Percentiles rank a stretch among this genome's conserved stretches.
Evolutionary conservation across 1,140 invertebrate species (phyloP).

Genomic region (Oedothorax gibbosus): DNA sequence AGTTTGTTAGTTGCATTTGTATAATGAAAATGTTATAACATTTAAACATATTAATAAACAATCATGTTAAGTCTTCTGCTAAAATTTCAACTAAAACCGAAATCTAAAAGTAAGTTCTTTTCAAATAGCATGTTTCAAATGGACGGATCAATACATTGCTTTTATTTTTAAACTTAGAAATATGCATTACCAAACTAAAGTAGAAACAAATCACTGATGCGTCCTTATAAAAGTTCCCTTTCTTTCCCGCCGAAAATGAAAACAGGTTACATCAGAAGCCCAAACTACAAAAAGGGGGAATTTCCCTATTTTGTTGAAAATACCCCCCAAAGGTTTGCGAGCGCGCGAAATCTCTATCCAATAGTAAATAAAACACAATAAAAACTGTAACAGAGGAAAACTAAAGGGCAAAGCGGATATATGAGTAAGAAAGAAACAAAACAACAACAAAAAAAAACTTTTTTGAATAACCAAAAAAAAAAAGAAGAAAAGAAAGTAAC

Average conservation of each 20-base stretch:
- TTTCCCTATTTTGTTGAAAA: slow-evolving; percentile 18
- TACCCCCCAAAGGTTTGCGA: slow-evolving; percentile 25
- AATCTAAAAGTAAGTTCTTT: no score
- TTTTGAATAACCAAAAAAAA: not conserved
- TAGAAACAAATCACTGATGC: slow-evolving; percentile 9
- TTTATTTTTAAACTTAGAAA: no score
- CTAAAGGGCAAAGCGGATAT: slow-evolving; percentile 43
- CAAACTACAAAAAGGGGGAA: slow-evolving; percentile 15
- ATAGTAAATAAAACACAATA: slow-evolving; percentile 49
- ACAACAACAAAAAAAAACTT: no score
- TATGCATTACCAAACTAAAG: no score
- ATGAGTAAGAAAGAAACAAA: slow-evolving; percentile 10
- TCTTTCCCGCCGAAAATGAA: slow-evolving; percentile 9
- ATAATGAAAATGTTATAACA: no score
- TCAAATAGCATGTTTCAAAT: no score
- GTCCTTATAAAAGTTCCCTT: slow-evolving; percentile 1
- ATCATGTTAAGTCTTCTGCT: no score
- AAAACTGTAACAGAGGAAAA: slow-evolving; percentile 10
- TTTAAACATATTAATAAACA: no score
- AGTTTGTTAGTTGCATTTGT: no score
- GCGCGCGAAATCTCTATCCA: slow-evolving; percentile 39
- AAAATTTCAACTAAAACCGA: no score
- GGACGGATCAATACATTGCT: no score
- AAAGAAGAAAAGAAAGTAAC: slow-evolving; percentile 21
- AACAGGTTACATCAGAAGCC: slow-evolving; percentile 23